These are phyloP conservation scores for Agrilus planipennis DNA, from an alignment of 1,140 invertebrate species.

Conservation along the genomic window DNA sequence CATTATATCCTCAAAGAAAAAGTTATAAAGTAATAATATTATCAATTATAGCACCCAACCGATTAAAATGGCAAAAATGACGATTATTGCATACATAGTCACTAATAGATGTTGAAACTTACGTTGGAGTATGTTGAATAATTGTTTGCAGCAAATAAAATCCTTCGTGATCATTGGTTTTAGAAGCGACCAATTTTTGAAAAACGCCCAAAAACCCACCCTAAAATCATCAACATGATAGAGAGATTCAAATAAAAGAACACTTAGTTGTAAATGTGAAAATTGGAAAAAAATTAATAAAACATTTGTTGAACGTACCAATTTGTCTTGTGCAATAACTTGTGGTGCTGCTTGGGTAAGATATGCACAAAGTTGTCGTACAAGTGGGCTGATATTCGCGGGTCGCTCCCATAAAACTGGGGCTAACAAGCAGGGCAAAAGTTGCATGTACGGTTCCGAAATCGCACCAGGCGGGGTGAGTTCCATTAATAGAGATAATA, in stretches of 20 bases:
- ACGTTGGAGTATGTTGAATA: constrained; percentile 61
- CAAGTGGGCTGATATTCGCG: constrained; percentile 85
- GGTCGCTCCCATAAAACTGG: constrained; percentile 85
- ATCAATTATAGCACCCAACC: no score
- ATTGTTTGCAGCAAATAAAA: constrained; percentile 82
- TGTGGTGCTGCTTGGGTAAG: constrained; percentile 61
- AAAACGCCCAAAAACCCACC: constrained; percentile 85
- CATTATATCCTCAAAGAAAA: no score
- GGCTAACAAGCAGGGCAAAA: constrained; percentile 78
- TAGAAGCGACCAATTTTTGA: constrained; percentile 92
- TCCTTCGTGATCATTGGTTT: constrained; percentile 92
- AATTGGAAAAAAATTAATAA: no score
- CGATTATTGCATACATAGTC: not conserved
- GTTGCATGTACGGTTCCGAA: constrained; percentile 72
- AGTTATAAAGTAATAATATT: no score
- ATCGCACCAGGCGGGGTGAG: constrained; percentile 42
- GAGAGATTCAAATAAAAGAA: not conserved
- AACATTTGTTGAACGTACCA: constrained; percentile 17
- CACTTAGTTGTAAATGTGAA: no score
- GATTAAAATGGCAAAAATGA: not conserved
- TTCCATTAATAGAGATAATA: constrained; percentile 85
- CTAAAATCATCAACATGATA: constrained; percentile 38
- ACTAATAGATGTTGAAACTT: constrained; percentile 17
- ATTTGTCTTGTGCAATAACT: constrained; percentile 47
- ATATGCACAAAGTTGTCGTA: constrained; percentile 77